A percentile compares a stretch with the other conserved stretches of the same genome.
Conservation (phyloP, 1,140 invertebrate genomes). For the Tetramorium parvispinum region DNA sequence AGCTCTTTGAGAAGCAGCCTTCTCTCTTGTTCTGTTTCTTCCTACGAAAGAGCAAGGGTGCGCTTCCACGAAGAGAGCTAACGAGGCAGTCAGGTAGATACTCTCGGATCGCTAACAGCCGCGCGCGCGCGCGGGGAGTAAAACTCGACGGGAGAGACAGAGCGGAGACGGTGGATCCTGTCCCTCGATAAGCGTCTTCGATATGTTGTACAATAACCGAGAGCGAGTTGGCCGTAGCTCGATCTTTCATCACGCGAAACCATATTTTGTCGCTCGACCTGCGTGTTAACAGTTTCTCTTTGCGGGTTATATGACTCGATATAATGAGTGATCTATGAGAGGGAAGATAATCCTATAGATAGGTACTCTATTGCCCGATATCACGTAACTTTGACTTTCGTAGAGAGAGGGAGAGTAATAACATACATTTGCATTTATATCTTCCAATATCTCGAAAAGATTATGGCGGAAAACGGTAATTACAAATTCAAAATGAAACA, state of each 20-base stretch:
- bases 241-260: slow-evolving; percentile 34
- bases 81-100: slow-evolving; percentile 58
- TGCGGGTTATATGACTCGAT: not conserved
- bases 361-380: not conserved
- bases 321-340: not conserved
- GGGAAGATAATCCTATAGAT: not conserved
- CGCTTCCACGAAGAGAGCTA: slow-evolving; percentile 67
- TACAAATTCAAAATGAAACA: not conserved
- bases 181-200: slow-evolving; percentile 65
- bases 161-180: slow-evolving; percentile 51
- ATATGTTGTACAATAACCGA: slow-evolving; percentile 65
- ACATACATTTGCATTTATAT: not conserved
- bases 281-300: not conserved
- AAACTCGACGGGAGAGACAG: slow-evolving; percentile 44
- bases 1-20: not conserved
- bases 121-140: slow-evolving; percentile 29
- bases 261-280: slow-evolving; percentile 1
- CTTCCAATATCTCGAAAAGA: not conserved
- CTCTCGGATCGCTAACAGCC: slow-evolving; percentile 52
- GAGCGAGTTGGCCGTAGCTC: not conserved
- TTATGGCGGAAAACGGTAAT: not conserved
- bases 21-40: slow-evolving; percentile 46
- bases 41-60: slow-evolving; percentile 23
- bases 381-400: not conserved
- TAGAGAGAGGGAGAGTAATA: not conserved